Conservation (phyloP, 1,140 invertebrate species). For the Drosophila chauvacae region DNA sequence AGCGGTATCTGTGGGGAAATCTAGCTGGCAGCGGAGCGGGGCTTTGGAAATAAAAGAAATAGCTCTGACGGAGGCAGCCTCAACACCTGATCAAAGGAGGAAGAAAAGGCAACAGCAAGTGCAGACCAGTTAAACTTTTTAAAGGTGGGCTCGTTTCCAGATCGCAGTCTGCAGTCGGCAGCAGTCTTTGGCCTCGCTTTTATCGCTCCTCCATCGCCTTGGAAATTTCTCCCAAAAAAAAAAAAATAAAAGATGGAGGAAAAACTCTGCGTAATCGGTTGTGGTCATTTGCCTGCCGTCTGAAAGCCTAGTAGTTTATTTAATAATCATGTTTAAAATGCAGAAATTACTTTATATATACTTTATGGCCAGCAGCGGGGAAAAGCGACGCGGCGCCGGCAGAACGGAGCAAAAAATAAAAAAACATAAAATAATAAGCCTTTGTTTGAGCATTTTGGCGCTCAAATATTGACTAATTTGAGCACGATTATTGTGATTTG, state of each 20-base stretch:
- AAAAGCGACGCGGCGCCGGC: slow-evolving; percentile 30
- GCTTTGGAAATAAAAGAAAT: slow-evolving; percentile 37
- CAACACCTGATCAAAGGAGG: slow-evolving; percentile 71
- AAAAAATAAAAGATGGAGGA: slow-evolving; percentile 14
- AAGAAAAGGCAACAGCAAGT: slow-evolving; percentile 58
- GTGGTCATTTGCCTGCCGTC: slow-evolving; percentile 69
- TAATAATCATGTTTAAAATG: slow-evolving; percentile 78
- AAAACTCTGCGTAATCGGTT: slow-evolving; percentile 70
- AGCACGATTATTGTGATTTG: slow-evolving; percentile 81
- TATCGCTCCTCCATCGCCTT: slow-evolving; percentile 27
- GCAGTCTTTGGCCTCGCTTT: slow-evolving; percentile 44
- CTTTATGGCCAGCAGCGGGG: slow-evolving; percentile 50
- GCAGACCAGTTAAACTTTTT: slow-evolving; percentile 62
- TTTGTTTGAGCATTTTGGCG: slow-evolving; percentile 70
- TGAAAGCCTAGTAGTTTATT: slow-evolving; percentile 62
- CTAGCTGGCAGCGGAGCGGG: slow-evolving; percentile 51
- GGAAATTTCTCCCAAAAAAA: slow-evolving; percentile 62
- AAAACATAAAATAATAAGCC: slow-evolving; percentile 78
- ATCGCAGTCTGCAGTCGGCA: not conserved
- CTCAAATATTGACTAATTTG: slow-evolving; percentile 82
- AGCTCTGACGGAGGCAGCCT: slow-evolving; percentile 48
- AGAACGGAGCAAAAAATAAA: slow-evolving; percentile 36
- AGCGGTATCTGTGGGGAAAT: slow-evolving; percentile 72
- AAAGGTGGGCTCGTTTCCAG: slow-evolving; percentile 71
- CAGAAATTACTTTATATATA: slow-evolving; percentile 78